A percentile compares a stretch with the other conserved stretches of the same genome.
These are phyloP conservation scores for Perognathus longimembris DNA, from an alignment of 2,113 vertebrate genomes.

Conservation along the genomic window DNA sequence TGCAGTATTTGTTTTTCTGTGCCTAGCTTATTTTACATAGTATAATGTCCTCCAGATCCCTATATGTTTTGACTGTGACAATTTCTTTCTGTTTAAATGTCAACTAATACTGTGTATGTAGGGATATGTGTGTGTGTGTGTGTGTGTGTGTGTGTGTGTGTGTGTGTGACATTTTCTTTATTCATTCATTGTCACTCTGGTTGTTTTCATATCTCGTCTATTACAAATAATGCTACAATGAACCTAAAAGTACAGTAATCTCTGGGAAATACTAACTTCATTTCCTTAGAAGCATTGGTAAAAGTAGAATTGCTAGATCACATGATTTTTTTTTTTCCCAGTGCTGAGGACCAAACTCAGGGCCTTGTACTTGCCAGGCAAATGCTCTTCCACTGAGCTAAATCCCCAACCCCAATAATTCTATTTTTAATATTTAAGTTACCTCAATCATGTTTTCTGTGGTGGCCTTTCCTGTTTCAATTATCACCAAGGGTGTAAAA, in stretches of 20 bases:
- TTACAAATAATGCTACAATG: background rate
- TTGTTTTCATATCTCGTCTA: background rate
- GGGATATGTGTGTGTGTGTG: too few relatives aligned
- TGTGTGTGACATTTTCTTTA: background rate
- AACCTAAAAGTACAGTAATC: background rate
- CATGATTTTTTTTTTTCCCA: too few relatives aligned
- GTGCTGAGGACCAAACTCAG: too few relatives aligned
- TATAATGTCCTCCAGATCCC: background rate
- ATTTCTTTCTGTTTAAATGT: background rate
- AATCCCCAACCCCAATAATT: too few relatives aligned
- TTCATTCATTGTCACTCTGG: background rate
- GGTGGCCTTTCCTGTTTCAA: background rate
- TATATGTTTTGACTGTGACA: background rate
- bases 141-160: too few relatives aligned
- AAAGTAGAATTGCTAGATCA: background rate
- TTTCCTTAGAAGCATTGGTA: background rate
- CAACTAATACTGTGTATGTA: background rate
- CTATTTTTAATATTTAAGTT: background rate
- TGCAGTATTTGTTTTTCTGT: background rate
- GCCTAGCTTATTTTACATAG: background rate
- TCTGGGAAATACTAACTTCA: background rate
- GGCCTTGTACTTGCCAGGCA: too few relatives aligned
- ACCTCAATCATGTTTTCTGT: background rate
- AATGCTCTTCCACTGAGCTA: too few relatives aligned
- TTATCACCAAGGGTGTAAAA: background rate